phyloP scores from a whole-genome alignment of 2,113 vertebrate species.

The Naja naja region DNA sequence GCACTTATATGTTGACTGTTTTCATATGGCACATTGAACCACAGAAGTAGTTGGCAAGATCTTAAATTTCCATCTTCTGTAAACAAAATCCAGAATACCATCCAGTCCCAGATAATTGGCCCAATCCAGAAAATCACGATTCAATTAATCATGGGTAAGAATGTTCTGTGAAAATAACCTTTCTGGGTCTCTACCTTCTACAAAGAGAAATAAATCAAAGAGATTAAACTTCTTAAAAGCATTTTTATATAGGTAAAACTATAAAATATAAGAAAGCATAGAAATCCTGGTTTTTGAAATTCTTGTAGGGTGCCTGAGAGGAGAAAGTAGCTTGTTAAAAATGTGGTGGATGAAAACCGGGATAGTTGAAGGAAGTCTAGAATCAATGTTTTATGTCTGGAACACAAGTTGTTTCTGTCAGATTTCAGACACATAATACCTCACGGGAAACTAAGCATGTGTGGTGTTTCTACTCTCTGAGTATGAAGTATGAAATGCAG shows the following conservation, averaged over 20 bases:
- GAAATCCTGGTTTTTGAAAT: not conserved
- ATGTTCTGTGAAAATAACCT: not conserved
- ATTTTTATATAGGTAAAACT: not conserved
- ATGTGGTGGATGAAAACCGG: not conserved
- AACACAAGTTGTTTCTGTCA: not conserved
- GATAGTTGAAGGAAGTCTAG: not conserved
- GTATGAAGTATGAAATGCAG: not conserved
- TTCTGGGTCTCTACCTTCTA: not conserved
- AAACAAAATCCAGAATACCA: not conserved
- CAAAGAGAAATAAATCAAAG: not conserved
- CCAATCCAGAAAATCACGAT: not conserved
- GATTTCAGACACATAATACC: not conserved
- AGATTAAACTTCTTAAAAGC: not conserved
- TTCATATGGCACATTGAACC: not conserved
- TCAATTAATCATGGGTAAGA: not conserved
- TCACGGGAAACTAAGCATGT: not conserved
- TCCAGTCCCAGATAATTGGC: not conserved
- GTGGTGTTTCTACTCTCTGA: not conserved
- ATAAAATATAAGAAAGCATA: not conserved
- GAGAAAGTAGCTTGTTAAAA: not conserved
- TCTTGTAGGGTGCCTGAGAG: not conserved
- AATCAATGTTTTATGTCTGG: not conserved
- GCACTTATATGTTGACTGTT: not conserved
- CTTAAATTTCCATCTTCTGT: not conserved
- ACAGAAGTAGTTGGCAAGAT: not conserved